Base-by-base conservation (phyloP, 1,140 invertebrate genomes). In the Ylistrum balloti region DNA sequence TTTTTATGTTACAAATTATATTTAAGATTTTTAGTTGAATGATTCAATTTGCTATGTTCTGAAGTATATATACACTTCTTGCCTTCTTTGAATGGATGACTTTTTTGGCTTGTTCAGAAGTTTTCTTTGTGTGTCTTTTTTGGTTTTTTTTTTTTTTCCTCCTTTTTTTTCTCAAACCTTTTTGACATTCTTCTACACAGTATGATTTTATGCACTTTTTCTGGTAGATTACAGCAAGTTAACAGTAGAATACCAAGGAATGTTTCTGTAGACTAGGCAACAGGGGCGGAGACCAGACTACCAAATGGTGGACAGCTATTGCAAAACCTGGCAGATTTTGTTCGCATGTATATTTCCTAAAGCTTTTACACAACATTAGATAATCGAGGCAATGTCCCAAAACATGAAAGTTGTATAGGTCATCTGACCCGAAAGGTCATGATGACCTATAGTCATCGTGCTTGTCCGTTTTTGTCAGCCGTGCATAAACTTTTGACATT, bases 81-180 rank as follows among this genome's bases (percentile, higher is more conserved):
- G 56, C 56, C n/a, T 74, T 74, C 56, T 74, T 74, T 74, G 56
- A 74, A n/a, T 74, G 56, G 28, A 74, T 74, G 56, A 28, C 28
- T 74, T 74, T 74, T 74, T n/a, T 11, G 28, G 56, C 56, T 74
- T 28, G 10, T 15, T n/a, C 15, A 28, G 28, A 74, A 28, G 22
- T 28, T 28, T 2, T 74, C 56, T 74, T n/a, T 5, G 22, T 15
- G n/a, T n/a, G n/a, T n/a, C n/a, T n/a, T n/a, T n/a, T n/a, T n/a
- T n/a, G n/a, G n/a, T n/a, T n/a, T n/a, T n/a, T n/a, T n/a, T n/a
- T n/a, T n/a, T n/a, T n/a, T n/a, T n/a, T n/a, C n/a, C n/a, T n/a
- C n/a, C 15, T 28, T 74, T 28, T 74, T 28, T n/a, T n/a, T 74
- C 28, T 22, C 17, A n/a, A 74, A 28, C 41, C 20, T 28, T 74